Conservation (phyloP, 92 coral and sea anemone species). For the Pocillopora meandrina region DNA sequence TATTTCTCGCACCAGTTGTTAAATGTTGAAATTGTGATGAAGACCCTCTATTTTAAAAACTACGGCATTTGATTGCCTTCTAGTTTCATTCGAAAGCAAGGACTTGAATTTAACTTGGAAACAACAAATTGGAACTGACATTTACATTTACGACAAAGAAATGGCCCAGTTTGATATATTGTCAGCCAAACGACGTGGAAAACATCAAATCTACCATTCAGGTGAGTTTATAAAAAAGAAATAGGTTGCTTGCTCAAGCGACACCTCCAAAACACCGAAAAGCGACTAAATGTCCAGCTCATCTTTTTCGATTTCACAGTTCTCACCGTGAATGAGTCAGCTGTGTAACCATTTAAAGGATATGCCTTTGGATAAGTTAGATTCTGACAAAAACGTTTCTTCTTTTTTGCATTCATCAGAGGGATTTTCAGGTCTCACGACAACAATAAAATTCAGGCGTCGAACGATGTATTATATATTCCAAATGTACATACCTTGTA, state of each 20-base stretch:
- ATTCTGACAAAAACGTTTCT: background rate
- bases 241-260: background rate
- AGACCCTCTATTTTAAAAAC: background rate
- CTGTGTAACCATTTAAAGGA: too few species aligned
- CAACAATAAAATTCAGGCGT: constrained; percentile 79
- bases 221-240: constrained; percentile 39
- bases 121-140: constrained; percentile 58
- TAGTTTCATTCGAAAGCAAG: constrained; percentile 88
- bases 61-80: background rate
- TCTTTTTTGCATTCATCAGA: constrained; percentile 34
- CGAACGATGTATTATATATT: constrained; percentile 83
- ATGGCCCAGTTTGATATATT: constrained; percentile 97
- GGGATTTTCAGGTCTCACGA: constrained; percentile 77
- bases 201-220: constrained; percentile 90
- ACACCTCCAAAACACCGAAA: too few species aligned
- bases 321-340: too few species aligned
- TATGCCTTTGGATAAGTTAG: background rate
- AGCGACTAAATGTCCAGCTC: too few species aligned
- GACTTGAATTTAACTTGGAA: constrained; percentile 85
- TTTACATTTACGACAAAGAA: constrained; percentile 86
- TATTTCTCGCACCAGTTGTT: too few species aligned
- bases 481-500: constrained; percentile 91
- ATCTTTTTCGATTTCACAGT: too few species aligned
- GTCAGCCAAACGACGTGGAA: constrained; percentile 71
- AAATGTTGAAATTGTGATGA: background rate